These are phyloP conservation scores for Stramonita haemastoma DNA, from an alignment of 2,888 invertebrate species.

Conservation along the genomic window DNA sequence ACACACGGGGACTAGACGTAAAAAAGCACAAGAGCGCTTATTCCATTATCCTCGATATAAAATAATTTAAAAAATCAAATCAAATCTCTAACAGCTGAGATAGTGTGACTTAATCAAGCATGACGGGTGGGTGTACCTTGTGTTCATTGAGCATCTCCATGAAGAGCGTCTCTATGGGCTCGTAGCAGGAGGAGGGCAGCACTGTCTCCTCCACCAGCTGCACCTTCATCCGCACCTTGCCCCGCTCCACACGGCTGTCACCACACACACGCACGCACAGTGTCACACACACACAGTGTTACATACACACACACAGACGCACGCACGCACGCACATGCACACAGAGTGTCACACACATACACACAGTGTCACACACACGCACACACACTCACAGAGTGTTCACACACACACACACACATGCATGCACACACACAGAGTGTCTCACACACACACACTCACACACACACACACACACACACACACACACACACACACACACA, in stretches of 20 bases:
- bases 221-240: conserved; percentile 58
- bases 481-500: too few species aligned
- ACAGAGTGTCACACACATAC: too few species aligned
- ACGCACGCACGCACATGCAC: neutral
- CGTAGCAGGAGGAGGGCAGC: conserved; percentile 61
- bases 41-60: too few species aligned
- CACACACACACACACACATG: neutral
- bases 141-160: conserved; percentile 57
- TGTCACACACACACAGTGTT: neutral
- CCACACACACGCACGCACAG: neutral
- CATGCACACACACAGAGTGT: neutral
- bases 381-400: too few species aligned
- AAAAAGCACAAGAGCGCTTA: too few species aligned
- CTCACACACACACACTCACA: too few species aligned
- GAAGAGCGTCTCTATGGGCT: conserved; percentile 57
- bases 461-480: too few species aligned
- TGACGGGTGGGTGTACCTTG: neutral
- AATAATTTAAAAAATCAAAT: too few species aligned
- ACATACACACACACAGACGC: neutral
- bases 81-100: conserved; percentile 40
- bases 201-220: conserved; percentile 62
- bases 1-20: too few species aligned
- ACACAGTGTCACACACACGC: too few species aligned
- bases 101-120: too few species aligned
- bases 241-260: conserved; percentile 55